Percentiles rank a stretch among this genome's conserved stretches.
phyloP scores from a whole-genome alignment of 37 sponge, comb jelly and placozoan genomes.

The Cladorhizidae sp. region DNA sequence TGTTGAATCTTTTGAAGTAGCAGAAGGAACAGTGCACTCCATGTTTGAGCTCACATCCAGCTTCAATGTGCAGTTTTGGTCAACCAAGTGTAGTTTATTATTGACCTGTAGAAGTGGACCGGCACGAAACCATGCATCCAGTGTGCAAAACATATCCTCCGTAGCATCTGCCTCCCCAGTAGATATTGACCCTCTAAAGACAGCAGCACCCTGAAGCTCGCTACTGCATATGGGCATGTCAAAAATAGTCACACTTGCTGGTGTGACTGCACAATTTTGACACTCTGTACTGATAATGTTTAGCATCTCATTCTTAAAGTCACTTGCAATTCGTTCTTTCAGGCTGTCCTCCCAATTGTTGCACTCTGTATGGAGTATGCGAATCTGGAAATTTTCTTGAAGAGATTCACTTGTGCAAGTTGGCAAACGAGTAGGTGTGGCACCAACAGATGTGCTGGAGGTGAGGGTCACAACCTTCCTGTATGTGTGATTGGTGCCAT shows the following conservation, averaged over 20 bases:
- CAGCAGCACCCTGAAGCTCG: neutral
- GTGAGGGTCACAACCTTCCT: neutral
- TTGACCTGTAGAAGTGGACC: slow-evolving; percentile 10
- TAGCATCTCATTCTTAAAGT: slow-evolving; percentile 4
- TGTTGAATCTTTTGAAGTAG: too few relatives aligned
- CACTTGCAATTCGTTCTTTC: neutral
- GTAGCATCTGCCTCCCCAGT: neutral
- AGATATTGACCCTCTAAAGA: slow-evolving; percentile 15
- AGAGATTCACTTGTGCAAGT: neutral
- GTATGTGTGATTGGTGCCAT: neutral
- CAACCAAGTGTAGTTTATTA: neutral
- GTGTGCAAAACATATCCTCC: slow-evolving; percentile 17
- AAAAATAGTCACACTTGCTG: neutral
- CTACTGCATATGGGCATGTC: slow-evolving; percentile 18
- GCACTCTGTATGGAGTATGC: slow-evolving; percentile 2
- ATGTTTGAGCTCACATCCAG: neutral
- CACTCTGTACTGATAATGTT: slow-evolving; percentile 9
- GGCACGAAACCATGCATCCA: slow-evolving; percentile 7
- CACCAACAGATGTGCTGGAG: neutral
- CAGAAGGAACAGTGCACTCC: too few relatives aligned
- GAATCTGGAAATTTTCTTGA: slow-evolving; percentile 12
- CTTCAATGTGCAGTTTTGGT: neutral
- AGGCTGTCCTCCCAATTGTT: neutral
- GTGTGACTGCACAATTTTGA: neutral
- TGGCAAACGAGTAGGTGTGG: neutral